Evolutionary conservation across 2,797 vertebrate species (phyloP).

Genomic region (Ispidina lecontei): DNA sequence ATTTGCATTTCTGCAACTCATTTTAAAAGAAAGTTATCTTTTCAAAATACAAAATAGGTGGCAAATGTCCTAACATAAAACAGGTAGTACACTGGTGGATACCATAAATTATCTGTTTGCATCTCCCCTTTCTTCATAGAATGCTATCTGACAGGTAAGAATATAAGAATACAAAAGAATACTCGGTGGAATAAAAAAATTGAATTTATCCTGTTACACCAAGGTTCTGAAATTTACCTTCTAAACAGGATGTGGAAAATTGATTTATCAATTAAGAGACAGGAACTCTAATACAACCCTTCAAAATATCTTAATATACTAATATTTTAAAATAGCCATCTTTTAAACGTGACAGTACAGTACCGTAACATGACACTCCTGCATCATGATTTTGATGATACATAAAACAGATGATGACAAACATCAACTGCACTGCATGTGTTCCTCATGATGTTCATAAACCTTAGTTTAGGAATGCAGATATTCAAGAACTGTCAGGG

Average conservation of each 20-base stretch:
- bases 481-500: constrained; percentile 30
- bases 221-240: not conserved
- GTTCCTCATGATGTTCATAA: constrained; percentile 39
- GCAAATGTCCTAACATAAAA: not conserved
- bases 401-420: constrained; percentile 48
- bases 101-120: not conserved
- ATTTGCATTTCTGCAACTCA: constrained; percentile 53
- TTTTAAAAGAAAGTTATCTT: constrained; percentile 47
- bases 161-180: not conserved
- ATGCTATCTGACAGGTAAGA: not conserved
- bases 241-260: not conserved
- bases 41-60: constrained; percentile 28
- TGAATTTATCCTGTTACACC: not conserved
- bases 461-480: constrained; percentile 19
- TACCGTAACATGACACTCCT: constrained; percentile 56
- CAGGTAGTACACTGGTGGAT: not conserved
- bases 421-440: constrained; percentile 42
- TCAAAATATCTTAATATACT: not conserved
- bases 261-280: not conserved
- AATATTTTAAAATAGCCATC: constrained; percentile 21
- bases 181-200: not conserved
- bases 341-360: constrained; percentile 45
- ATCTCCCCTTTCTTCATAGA: not conserved
- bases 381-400: constrained; percentile 32
- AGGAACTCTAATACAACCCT: not conserved